phyloP scores from a whole-genome alignment of 2,888 invertebrate species.

The Clanis bilineata region DNA sequence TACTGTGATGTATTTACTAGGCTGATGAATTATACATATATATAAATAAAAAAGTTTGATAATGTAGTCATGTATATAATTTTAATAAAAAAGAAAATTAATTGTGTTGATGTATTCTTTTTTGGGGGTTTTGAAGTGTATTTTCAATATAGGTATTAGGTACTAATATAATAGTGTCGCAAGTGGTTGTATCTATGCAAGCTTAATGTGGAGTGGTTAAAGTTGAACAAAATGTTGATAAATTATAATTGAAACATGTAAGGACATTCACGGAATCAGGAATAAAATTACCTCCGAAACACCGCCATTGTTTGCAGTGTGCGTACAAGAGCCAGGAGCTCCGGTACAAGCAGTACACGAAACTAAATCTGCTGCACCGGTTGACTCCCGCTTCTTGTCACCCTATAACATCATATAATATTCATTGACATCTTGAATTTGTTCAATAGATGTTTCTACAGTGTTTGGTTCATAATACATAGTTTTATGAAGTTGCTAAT shows the following conservation, averaged over 20 bases:
- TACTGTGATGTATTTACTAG: slow-evolving; percentile 41
- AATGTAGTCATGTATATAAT: not conserved
- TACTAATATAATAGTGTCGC: not conserved
- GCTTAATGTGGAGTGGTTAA: slow-evolving; percentile 1
- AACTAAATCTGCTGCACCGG: slow-evolving; percentile 91
- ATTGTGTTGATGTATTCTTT: not conserved
- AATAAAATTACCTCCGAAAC: slow-evolving; percentile 87
- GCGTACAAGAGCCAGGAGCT: slow-evolving; percentile 91
- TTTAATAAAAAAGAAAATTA: not conserved
- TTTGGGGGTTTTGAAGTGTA: not conserved
- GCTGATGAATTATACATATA: not conserved
- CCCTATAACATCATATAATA: slow-evolving; percentile 78
- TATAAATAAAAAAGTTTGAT: not conserved
- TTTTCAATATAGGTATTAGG: not conserved
- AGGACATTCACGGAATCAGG: slow-evolving; percentile 13
- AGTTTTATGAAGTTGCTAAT: not conserved
- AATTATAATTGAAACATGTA: slow-evolving; percentile 31
- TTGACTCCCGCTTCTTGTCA: slow-evolving; percentile 91
- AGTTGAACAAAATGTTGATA: slow-evolving; percentile 25
- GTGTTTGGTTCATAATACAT: not conserved
- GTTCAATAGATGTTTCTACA: not conserved
- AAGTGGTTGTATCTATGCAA: slow-evolving; percentile 16
- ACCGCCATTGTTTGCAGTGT: slow-evolving; percentile 93
- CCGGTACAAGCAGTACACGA: slow-evolving; percentile 90
- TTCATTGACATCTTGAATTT: not conserved